Conservation (phyloP, 2,797 vertebrate genomes). For the Rhyacichthys aspro region DNA sequence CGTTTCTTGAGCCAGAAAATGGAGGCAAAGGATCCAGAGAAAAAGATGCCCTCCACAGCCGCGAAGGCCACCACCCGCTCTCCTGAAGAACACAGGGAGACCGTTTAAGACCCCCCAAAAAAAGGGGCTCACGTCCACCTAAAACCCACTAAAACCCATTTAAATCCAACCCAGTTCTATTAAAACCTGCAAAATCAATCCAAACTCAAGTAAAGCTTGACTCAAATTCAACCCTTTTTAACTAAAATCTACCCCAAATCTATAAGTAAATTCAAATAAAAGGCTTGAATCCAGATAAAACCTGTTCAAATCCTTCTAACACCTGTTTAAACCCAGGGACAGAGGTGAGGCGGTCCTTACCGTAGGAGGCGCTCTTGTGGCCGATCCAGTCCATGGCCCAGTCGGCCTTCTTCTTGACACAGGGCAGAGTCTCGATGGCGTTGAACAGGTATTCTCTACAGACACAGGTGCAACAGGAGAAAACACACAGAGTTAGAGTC, state of each 20-base stretch:
- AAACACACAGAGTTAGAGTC: too few relatives aligned
- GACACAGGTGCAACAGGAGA: neutral
- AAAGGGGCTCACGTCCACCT: neutral
- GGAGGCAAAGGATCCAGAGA: conserved; percentile 95
- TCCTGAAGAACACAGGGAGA: conserved; percentile 63
- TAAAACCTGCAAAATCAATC: too few relatives aligned
- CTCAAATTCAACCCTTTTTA: too few relatives aligned
- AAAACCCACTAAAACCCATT: too few relatives aligned
- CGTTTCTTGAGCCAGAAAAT: conserved; percentile 99
- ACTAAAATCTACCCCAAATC: too few relatives aligned
- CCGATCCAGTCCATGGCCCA: conserved; percentile 97
- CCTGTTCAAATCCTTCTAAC: too few relatives aligned
- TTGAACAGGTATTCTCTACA: conserved; percentile 94
- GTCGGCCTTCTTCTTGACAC: conserved; percentile 97
- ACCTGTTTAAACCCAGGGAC: too few relatives aligned
- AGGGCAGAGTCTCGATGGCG: conserved; percentile 92
- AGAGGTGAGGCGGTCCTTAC: neutral
- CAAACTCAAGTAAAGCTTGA: too few relatives aligned
- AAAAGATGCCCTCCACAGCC: conserved; percentile 97
- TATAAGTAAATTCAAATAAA: too few relatives aligned
- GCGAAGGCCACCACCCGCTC: conserved; percentile 94
- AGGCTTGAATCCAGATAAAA: too few relatives aligned
- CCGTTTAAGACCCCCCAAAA: too few relatives aligned
- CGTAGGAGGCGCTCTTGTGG: conserved; percentile 13
- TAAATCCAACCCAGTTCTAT: too few relatives aligned